Base-by-base conservation (phyloP, 2,797 vertebrate genomes). In the Coranthus polyacanthus region DNA sequence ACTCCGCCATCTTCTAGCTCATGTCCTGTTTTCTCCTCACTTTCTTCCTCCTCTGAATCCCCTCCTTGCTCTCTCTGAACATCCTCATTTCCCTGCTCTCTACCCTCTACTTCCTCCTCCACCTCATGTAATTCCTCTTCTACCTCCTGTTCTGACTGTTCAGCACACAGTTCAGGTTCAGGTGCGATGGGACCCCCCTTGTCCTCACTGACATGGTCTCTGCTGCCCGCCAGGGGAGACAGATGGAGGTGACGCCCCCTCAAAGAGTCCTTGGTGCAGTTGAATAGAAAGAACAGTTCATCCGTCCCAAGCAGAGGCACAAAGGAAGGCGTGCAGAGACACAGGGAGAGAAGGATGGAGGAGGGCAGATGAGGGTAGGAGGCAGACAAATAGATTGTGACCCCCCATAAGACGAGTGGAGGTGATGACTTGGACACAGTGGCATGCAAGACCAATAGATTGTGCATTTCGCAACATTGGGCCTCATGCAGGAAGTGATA, bases 241-340 rank as follows among this genome's bases (percentile, higher is more conserved):
- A 68, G 80, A 11, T 9, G 69, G 56, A 80, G 61, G 68, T 43
- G 76, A 81, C 81, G 34, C 64, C 87, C 85, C 79, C 32, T 86
- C 20, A 91, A 66, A 72, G 94, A 94, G 66, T 94, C 94, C 94
- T 95, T 88, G 57, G 54, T 45, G 75, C 75, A 53, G 47, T 70
- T 49, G 34, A 54, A 69, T 11, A 45, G 55, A 77, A 74, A 13
- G 61, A 64, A 59, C 11, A 52, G 62, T 70, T 55, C 77, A 45
- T 81, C 68, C 72, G 5, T 72, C 68, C 81, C 64, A 74, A 47
- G 80, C 26, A 75, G 53, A 82, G 58, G 60, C 58, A 84, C 42
- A 69, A 59, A 78, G 64, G 65, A 75, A 67, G 73, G 77, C 64
- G 54, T 84, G 82, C 72, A 86, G 78, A 87, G 69, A 86, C 80